Evolutionary conservation across 2,888 invertebrate species (phyloP).

Genomic region (Autographa pulchrina): DNA sequence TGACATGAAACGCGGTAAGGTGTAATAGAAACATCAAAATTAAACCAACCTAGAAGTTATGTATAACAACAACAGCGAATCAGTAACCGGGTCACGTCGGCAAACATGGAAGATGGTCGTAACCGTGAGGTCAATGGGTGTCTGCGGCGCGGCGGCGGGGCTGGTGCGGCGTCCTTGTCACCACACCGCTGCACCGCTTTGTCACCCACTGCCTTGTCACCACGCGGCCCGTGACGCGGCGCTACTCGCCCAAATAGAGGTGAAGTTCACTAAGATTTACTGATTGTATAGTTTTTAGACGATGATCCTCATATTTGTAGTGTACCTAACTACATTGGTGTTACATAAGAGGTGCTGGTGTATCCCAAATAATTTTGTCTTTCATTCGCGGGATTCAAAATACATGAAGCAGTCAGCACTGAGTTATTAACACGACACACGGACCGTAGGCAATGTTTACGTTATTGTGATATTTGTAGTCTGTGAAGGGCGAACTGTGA

Average conservation of each 20-base stretch:
- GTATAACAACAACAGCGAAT: conserved; percentile 28
- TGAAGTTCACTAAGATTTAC: not conserved
- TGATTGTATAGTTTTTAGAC: too few species aligned
- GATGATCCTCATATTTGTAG: too few species aligned
- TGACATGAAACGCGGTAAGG: not conserved
- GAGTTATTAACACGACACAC: not conserved
- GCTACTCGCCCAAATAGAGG: not conserved
- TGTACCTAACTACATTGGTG: not conserved
- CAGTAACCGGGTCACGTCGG: conserved; percentile 38
- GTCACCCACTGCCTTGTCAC: not conserved
- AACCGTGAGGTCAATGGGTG: conserved; percentile 43
- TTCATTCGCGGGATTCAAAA: not conserved
- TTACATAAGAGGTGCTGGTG: not conserved
- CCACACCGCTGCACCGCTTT: not conserved
- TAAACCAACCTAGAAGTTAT: conserved; percentile 1
- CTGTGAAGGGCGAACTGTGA: not conserved
- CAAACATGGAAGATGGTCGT: conserved; percentile 21
- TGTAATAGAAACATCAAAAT: not conserved
- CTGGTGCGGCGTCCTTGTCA: conserved; percentile 15
- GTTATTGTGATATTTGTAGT: not conserved
- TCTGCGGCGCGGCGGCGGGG: conserved; percentile 22
- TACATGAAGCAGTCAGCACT: not conserved
- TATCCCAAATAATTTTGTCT: not conserved
- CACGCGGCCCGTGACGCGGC: not conserved
- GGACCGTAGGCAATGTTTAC: not conserved